Base-by-base conservation (phyloP, 2,888 invertebrate species). In the Heliothis peltigera region DNA sequence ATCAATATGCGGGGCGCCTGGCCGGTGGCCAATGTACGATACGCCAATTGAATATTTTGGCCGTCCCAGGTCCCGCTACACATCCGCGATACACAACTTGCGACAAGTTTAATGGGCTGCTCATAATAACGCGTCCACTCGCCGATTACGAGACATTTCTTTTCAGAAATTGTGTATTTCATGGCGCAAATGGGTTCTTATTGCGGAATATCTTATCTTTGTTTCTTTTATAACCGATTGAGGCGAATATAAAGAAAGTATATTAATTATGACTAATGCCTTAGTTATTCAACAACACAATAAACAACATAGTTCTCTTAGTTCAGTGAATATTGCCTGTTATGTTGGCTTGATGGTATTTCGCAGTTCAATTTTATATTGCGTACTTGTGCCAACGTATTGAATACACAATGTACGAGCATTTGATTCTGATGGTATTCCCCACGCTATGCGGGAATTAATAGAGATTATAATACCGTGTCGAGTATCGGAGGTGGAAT, bases 1-100 rank as follows among this genome's bases (percentile, higher is more conserved):
- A 91, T 91, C 91, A 92, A 91, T 90, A 92, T 91, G 90, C 91
- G 89, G 85, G 87, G 85, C 86, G 87, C 74, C 87, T 93, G 93
- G 93, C 92, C 78, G 78, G 73, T 72, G 82, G 91, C 93, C 93
- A 94, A 89, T 83, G 82, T 87, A 87, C 87, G 91, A 92, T 91
- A 92, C 91, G 89, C 90, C 92, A 92, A 93, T 93, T 93, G 93
- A 94, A 93, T 93, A 91, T 92, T 92, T 90, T 89, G 89, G 86
- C 88, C 85, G 77, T 84, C 82, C 82, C 83, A 82, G 84, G 85
- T 84, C 84, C 81, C 80, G 79, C 80, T 84, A 85, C 82, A 87
- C 82, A 87, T 88, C 86, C 87, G 84, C 83, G 89, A 90, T 90
- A 91, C 90, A 89, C 85, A 90, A 89, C 84, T 89, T 87, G 84